A percentile compares a stretch with the other conserved stretches of the same genome.
phyloP scores from a whole-genome alignment of 2,888 invertebrate genomes.

The Catotricha subobsoleta region DNA sequence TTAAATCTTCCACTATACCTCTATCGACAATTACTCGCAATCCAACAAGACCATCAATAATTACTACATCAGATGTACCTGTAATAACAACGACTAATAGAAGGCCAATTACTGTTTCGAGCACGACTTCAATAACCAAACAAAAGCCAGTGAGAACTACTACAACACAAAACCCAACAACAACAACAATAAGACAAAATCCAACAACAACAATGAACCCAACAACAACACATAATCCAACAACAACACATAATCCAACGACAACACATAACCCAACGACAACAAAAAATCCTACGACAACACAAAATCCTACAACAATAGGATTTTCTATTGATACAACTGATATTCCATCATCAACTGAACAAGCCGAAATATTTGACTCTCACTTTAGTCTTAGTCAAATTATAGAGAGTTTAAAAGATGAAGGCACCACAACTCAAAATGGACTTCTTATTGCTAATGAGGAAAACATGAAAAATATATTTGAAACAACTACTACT shows the following conservation, averaged over 20 bases:
- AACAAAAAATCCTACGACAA: not conserved
- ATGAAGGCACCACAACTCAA: not conserved
- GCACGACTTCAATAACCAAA: slow-evolving; percentile 16
- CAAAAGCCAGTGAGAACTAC: slow-evolving; percentile 13
- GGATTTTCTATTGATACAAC: not conserved
- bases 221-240: slow-evolving; percentile 1
- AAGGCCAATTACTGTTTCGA: too few relatives aligned
- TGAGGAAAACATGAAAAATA: not conserved
- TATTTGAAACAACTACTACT: not conserved
- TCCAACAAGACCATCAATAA: slow-evolving; percentile 6
- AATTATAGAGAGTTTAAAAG: slow-evolving; percentile 6
- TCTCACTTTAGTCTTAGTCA: slow-evolving; percentile 7
- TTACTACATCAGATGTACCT: slow-evolving; percentile 16
- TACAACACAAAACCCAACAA: slow-evolving; percentile 8
- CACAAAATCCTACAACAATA: not conserved
- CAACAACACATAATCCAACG: not conserved
- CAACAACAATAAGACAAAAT: slow-evolving; percentile 10
- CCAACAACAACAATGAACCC: not conserved
- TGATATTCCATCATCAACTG: not conserved
- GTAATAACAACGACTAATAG: slow-evolving; percentile 15
- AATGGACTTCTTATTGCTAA: slow-evolving; percentile 1
- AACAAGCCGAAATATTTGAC: slow-evolving; percentile 1
- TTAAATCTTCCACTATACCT: too few relatives aligned
- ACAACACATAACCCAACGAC: not conserved
- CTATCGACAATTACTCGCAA: too few relatives aligned